phyloP scores from a whole-genome alignment of 2,888 invertebrate genomes.

The Sphaeridia pumilis region DNA sequence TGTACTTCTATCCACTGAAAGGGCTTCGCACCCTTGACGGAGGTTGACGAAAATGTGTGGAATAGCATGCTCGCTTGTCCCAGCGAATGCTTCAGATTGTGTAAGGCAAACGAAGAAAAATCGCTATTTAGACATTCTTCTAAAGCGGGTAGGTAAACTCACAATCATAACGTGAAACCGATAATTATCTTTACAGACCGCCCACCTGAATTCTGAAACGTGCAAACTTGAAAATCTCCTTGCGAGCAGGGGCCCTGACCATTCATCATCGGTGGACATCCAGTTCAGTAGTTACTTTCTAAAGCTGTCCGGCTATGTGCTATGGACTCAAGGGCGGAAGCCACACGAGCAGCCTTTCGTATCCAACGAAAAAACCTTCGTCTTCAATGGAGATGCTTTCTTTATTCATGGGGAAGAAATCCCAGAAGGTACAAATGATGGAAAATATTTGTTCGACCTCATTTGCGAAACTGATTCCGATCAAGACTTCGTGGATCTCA shows the following conservation, averaged over 20 bases:
- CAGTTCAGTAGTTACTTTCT: conserved; percentile 1
- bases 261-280: neutral
- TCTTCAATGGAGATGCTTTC: conserved; percentile 87
- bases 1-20: too few species aligned
- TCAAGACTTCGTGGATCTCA: conserved; percentile 40
- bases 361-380: conserved; percentile 51
- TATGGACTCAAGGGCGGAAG: conserved; percentile 70
- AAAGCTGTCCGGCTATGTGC: conserved; percentile 44
- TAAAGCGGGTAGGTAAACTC: too few species aligned
- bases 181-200: too few species aligned
- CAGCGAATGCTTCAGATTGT: too few species aligned
- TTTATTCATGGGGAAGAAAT: conserved; percentile 37
- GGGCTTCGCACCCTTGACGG: too few species aligned
- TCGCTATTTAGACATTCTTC: too few species aligned
- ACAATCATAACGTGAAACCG: too few species aligned
- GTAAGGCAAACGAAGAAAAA: too few species aligned
- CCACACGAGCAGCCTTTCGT: conserved; percentile 56
- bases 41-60: too few species aligned
- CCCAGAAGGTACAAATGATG: conserved; percentile 27
- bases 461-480: conserved; percentile 15
- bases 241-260: conserved; percentile 22
- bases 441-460: conserved; percentile 14
- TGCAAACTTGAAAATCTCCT: conserved; percentile 10
- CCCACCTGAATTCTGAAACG: too few species aligned
- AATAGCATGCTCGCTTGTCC: too few species aligned